Conservation (phyloP, 2,797 vertebrate genomes). For the Caiman crocodilus region DNA sequence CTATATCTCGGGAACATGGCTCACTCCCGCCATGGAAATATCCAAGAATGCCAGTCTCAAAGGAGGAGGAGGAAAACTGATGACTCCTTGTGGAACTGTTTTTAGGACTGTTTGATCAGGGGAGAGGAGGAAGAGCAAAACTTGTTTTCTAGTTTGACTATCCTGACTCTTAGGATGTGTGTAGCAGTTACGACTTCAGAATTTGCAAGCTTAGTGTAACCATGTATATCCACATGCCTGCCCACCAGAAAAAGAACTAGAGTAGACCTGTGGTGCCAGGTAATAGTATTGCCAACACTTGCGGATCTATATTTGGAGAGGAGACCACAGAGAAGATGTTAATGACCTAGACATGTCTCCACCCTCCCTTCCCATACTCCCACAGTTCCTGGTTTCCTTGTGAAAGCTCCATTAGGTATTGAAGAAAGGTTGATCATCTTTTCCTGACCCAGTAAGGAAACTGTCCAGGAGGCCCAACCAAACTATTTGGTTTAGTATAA, state of each 20-base stretch:
- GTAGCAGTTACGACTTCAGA: neutral
- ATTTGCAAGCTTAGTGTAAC: neutral
- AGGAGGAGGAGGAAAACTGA: too few species aligned
- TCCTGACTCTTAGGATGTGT: neutral
- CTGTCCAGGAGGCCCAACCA: neutral
- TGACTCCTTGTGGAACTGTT: neutral
- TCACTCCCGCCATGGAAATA: too few species aligned
- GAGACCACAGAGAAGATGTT: neutral
- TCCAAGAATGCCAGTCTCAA: too few species aligned
- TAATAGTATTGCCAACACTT: neutral
- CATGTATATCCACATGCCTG: too few species aligned
- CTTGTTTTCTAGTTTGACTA: neutral
- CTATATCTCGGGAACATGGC: too few species aligned
- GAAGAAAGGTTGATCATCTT: neutral
- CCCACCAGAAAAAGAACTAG: too few species aligned
- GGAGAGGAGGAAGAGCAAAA: neutral
- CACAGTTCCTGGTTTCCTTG: neutral
- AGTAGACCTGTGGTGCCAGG: too few species aligned
- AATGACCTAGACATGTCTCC: neutral
- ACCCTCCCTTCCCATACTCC: neutral
- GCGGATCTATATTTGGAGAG: neutral
- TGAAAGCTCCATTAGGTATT: neutral
- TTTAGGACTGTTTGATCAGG: neutral
- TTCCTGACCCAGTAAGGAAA: neutral
- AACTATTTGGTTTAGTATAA: neutral